phyloP scores from a whole-genome alignment of 2,113 vertebrate species.

The Varanus komodoensis region DNA sequence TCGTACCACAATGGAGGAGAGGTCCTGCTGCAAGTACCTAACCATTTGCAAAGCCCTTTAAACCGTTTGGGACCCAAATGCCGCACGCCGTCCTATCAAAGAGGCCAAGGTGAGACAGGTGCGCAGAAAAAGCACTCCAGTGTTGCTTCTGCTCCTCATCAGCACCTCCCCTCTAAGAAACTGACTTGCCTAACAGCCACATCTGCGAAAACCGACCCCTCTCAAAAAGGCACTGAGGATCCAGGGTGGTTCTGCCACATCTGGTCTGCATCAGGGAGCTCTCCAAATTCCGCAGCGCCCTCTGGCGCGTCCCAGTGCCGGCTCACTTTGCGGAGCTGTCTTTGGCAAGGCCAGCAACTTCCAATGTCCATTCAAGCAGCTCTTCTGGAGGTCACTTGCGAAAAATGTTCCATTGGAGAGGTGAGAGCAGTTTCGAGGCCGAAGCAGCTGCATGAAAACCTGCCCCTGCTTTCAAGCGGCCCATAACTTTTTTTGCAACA shows the following conservation, averaged over 20 bases:
- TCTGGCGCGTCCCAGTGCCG: not conserved
- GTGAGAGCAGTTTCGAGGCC: not conserved
- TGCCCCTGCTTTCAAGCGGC: not conserved
- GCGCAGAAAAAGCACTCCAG: accelerated
- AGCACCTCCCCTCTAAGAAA: not conserved
- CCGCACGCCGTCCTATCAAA: not conserved
- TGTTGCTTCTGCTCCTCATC: not conserved
- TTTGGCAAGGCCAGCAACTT: conserved; percentile 4
- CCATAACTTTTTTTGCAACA: not conserved
- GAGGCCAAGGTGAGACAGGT: not conserved
- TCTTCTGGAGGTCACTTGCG: not conserved
- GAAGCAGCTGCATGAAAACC: not conserved
- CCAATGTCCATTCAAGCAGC: accelerated
- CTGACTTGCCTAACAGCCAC: not conserved
- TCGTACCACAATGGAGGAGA: not conserved
- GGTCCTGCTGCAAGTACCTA: not conserved
- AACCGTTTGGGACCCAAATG: not conserved
- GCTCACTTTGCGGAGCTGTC: not conserved
- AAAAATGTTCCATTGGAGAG: not conserved
- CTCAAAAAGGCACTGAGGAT: not conserved
- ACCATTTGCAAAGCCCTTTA: not conserved
- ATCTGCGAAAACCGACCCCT: conserved; percentile 23
- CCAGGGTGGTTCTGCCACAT: conserved; percentile 33
- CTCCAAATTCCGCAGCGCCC: not conserved
- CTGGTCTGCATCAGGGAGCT: conserved; percentile 31